phyloP scores from a whole-genome alignment of 2,797 vertebrate species.

The Acrossocheilus fasciatus region DNA sequence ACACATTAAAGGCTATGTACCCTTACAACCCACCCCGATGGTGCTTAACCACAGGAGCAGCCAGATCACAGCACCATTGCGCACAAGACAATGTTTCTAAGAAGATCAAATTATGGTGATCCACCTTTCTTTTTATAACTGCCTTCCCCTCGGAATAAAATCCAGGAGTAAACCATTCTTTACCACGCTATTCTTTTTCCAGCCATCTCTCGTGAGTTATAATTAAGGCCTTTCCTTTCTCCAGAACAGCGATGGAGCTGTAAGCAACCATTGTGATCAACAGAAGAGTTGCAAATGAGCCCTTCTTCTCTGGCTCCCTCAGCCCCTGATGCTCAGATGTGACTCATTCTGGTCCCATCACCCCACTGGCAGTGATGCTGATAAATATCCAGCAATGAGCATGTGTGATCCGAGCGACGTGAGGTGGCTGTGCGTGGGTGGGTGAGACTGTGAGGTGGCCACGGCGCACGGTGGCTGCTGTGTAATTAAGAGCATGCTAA shows the following conservation, averaged over 20 bases:
- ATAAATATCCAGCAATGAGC: conserved; percentile 28
- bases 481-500: conserved; percentile 64
- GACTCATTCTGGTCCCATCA: conserved; percentile 46
- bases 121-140: conserved; percentile 51
- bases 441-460: conserved; percentile 29
- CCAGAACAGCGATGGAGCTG: conserved; percentile 11
- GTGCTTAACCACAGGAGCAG: conserved; percentile 28
- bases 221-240: conserved; percentile 50
- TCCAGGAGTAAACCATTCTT: background rate
- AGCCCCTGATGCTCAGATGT: conserved; percentile 48
- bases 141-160: conserved; percentile 4
- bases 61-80: conserved; percentile 23
- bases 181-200: conserved; percentile 29
- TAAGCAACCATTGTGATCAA: conserved; percentile 40
- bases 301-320: conserved; percentile 29
- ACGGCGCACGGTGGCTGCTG: conserved; percentile 24
- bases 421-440: conserved; percentile 25
- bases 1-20: conserved; percentile 40
- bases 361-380: background rate
- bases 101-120: conserved; percentile 41
- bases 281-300: conserved; percentile 40
- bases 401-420: conserved; percentile 14
- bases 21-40: conserved; percentile 34
- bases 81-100: conserved; percentile 29
- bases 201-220: conserved; percentile 45